Evolutionary conservation across 1,140 invertebrate genomes (phyloP), one percentile per base, ranked within the genome.

Genomic region (Magallana gigas): DNA sequence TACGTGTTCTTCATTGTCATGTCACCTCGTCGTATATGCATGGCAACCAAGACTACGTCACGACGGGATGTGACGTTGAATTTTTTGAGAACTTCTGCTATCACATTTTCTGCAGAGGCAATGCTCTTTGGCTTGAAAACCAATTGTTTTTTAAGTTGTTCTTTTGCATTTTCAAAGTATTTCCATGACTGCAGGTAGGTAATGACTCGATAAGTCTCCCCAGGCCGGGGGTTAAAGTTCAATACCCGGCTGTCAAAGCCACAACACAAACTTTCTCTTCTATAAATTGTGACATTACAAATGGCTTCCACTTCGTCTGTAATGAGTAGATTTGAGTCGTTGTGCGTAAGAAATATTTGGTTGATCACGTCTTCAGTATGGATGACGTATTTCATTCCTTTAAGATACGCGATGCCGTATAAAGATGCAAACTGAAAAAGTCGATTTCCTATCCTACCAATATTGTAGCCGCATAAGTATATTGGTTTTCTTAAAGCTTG

Each of bases 231-330:
- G 2, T 83, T 57, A 16, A 83, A 83, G 57, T 83, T 83, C 8
- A 84, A 16, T 9, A 84, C 36, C n/a, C 4, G 18, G 57, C 8
- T 59, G 85, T 89, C 86, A 84, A 85, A 91, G 3, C 85, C 56
- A 83, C 86, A 89, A 48, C 83, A 48, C n/a, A 99, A 23, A 12
- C 48, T 16, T 57, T 83, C 81, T n/a, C 81, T 23, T 83, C 81
- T 83, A 57, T 58, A 57, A 1, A 57, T 83, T 11, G 81, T 58
- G n/a, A 57, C 14, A 57, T 58, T 83, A 57, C 81, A 83, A 29
- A 76, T 36, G 16, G 48, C 18, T n/a, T 83, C 16, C 16, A 18
- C 4, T 11, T 57, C 6, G 48, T 83, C 57, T 57, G 81, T 57
- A 14, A 83, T 58, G 8, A 83, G 16, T 18, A 83, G 57, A 18